Evolutionary conservation across 1,140 invertebrate species (phyloP).

Genomic region (Drosophila miranda): DNA sequence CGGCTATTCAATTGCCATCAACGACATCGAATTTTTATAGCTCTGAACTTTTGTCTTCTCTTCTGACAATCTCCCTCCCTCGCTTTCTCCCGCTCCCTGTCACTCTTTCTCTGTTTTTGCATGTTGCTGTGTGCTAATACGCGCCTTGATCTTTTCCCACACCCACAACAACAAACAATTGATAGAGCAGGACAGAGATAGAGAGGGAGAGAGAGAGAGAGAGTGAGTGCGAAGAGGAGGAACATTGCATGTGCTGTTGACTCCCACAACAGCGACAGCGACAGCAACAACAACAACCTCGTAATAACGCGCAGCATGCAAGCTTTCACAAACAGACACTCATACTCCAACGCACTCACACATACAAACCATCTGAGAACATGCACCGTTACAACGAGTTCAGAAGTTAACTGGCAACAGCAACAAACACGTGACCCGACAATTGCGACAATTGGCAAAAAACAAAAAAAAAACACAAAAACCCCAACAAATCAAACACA

Average conservation of each 20-base stretch:
- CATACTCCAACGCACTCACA: slow-evolving; percentile 26
- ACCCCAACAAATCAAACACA: slow-evolving; percentile 23
- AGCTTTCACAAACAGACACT: slow-evolving; percentile 65
- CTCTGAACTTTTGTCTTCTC: slow-evolving; percentile 48
- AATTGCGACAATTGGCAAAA: slow-evolving; percentile 76
- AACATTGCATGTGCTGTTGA: slow-evolving; percentile 63
- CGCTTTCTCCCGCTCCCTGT: slow-evolving; percentile 6
- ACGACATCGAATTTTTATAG: slow-evolving; percentile 39
- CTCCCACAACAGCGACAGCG: slow-evolving; percentile 54
- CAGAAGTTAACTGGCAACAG: slow-evolving; percentile 76
- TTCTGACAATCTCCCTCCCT: slow-evolving; percentile 27
- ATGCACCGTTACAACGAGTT: slow-evolving; percentile 76
- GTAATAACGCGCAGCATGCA: slow-evolving; percentile 76
- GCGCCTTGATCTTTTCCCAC: slow-evolving; percentile 76
- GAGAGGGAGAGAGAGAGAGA: neutral
- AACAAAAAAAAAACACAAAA: slow-evolving; percentile 34
- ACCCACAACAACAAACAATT: slow-evolving; percentile 47
- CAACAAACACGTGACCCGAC: slow-evolving; percentile 76
- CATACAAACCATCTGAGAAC: slow-evolving; percentile 33
- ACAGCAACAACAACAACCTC: slow-evolving; percentile 41
- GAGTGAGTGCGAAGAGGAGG: slow-evolving; percentile 3
- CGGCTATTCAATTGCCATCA: slow-evolving; percentile 3
- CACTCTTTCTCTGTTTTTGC: slow-evolving; percentile 35
- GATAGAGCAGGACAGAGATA: slow-evolving; percentile 3
- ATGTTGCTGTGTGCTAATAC: slow-evolving; percentile 55